Percentiles rank a stretch among this genome's conserved stretches.
Evolutionary conservation across 2,113 vertebrate species (phyloP).

Genomic region (Harpagus bidentatus): DNA sequence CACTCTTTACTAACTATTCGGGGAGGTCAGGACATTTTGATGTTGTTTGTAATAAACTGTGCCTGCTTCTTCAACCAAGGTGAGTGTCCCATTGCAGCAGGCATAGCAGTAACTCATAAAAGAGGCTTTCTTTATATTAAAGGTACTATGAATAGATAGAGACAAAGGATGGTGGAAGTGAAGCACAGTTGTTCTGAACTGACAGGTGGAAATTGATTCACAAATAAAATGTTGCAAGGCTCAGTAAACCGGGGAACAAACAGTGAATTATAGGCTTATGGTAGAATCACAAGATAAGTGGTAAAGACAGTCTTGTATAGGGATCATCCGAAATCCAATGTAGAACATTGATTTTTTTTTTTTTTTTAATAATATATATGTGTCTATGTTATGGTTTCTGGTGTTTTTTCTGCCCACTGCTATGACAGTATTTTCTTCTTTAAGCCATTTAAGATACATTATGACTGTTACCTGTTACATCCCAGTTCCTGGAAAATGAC

Average conservation of each 20-base stretch:
- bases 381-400: background rate
- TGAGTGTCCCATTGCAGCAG: background rate
- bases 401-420: background rate
- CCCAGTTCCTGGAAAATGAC: background rate
- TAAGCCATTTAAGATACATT: background rate
- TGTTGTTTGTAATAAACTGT: background rate
- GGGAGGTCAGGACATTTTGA: background rate
- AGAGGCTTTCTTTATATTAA: background rate
- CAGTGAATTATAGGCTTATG: background rate
- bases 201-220: constrained; percentile 10
- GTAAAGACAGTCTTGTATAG: background rate
- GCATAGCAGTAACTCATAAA: background rate
- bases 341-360: background rate
- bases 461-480: background rate
- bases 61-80: background rate
- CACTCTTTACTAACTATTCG: background rate
- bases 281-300: background rate
- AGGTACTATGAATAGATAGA: background rate
- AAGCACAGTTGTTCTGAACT: background rate
- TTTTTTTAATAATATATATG: background rate
- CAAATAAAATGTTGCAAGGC: background rate
- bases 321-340: background rate
- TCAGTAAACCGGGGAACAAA: background rate
- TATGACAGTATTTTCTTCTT: background rate
- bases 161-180: background rate